These are phyloP conservation scores for Hoplodrina blanda DNA, from an alignment of 2,888 invertebrate species.

Conservation along the genomic window DNA sequence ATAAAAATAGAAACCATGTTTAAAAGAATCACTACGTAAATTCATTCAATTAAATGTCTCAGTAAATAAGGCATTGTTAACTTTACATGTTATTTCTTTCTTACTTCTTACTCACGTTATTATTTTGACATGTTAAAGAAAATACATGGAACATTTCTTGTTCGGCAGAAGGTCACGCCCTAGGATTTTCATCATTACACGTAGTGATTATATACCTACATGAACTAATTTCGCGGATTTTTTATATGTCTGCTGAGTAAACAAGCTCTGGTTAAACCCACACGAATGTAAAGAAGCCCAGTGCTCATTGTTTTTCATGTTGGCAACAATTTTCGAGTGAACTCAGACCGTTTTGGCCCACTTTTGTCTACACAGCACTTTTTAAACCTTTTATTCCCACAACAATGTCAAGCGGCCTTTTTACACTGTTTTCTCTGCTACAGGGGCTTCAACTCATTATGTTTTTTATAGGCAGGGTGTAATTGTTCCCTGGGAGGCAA, in stretches of 20 bases:
- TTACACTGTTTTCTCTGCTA: conserved; percentile 25
- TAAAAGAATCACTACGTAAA: background rate
- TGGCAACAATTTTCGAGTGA: conserved; percentile 7
- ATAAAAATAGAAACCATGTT: background rate
- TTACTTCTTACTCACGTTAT: background rate
- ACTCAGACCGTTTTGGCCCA: conserved; percentile 20
- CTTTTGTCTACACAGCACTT: conserved; percentile 30
- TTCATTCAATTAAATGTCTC: conserved; percentile 15
- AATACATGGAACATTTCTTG: conserved; percentile 4
- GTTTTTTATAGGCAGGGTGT: conserved; percentile 34
- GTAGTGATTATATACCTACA: background rate
- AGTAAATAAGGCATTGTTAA: background rate
- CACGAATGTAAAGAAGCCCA: conserved; percentile 30
- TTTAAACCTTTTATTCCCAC: conserved; percentile 44
- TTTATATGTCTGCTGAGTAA: conserved; percentile 1
- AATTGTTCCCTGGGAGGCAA: conserved; percentile 8
- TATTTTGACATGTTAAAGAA: conserved; percentile 1
- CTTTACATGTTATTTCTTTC: conserved; percentile 1
- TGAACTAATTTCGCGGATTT: conserved; percentile 11
- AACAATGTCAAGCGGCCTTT: conserved; percentile 46
- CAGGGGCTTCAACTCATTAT: conserved; percentile 33
- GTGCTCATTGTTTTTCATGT: conserved; percentile 9
- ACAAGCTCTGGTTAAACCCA: conserved; percentile 9
- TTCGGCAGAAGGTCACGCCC: background rate
- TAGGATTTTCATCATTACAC: conserved; percentile 14